Percentiles rank a stretch among this genome's conserved stretches.
phyloP scores from a whole-genome alignment of 2,888 invertebrate species.

The Eilema depressum region DNA sequence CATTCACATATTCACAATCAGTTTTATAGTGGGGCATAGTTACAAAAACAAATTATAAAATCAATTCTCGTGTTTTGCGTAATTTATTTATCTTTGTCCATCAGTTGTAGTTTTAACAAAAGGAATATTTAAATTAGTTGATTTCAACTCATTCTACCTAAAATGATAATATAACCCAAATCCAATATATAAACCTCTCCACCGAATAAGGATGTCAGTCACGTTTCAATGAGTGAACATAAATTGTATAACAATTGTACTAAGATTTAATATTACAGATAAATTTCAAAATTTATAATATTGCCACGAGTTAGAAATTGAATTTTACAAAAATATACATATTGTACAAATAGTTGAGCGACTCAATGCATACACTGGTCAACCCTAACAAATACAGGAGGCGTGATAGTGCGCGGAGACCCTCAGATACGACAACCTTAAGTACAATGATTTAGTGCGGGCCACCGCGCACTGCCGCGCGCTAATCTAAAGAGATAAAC shows the following conservation, averaged over 20 bases:
- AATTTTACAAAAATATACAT: constrained; percentile 86
- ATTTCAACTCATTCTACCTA: not conserved
- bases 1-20: too few relatives aligned
- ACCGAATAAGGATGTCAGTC: constrained; percentile 15
- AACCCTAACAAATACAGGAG: constrained; percentile 53
- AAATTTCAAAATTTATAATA: constrained; percentile 79
- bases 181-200: constrained; percentile 11
- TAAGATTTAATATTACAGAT: constrained; percentile 78
- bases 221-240: constrained; percentile 32
- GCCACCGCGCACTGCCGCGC: constrained; percentile 24
- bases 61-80: too few relatives aligned
- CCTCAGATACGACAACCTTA: constrained; percentile 19
- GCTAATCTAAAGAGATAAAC: constrained; percentile 29
- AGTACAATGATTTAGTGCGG: constrained; percentile 19
- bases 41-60: not conserved
- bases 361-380: constrained; percentile 73
- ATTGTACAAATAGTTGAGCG: constrained; percentile 84
- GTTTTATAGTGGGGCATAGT: too few relatives aligned
- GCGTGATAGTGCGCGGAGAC: constrained; percentile 27
- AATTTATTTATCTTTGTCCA: not conserved
- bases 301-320: constrained; percentile 81
- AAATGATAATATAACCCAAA: constrained; percentile 7
- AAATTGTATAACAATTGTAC: constrained; percentile 77
- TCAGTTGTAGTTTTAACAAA: not conserved
- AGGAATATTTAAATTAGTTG: not conserved